Base-by-base conservation (phyloP, 1,140 invertebrate species). In the Scaptomyza hsui region DNA sequence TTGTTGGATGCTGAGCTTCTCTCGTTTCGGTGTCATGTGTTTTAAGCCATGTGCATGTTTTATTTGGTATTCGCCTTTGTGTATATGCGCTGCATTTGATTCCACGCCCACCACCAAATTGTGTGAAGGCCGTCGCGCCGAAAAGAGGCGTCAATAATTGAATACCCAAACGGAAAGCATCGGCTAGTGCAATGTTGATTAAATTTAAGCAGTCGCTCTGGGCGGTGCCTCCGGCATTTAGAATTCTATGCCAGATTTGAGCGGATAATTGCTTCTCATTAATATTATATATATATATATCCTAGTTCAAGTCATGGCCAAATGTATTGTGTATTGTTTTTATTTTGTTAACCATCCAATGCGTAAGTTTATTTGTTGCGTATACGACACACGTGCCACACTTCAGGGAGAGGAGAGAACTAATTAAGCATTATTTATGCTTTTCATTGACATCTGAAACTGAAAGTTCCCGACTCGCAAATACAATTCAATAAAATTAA, bases 21-120 rank as follows among this genome's bases (percentile, higher is more conserved):
- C 65, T 76, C 48, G 42, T 81, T 77, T 73, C 48, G 81, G 81
- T 86, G 81, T 86, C 82, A 88, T 85, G 82, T 86, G 65, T 78
- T 86, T 86, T 75, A 86, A 86, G 82, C 78, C 81, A 85, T 86
- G 73, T 81, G 61, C 78, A 86, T 86, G 82, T 86, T 86, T 86
- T 86, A 81, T 86, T 86, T 78, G 82, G 62, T 64, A 47, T 65
- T 69, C 69, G 64, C 56, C 70, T 62, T 74, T 79, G 74, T 77
- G 61, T 86, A 39, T 60, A 44, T 57, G 24, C 56, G 49, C 81
- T 80, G 77, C 77, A 74, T 70, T 82, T 73, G 70, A 48, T 61
- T 44, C 52, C 65, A 72, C 56, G 75, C 74, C 63, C 42, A 63
- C 59, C 42, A 55, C 49, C 63, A 60, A 78, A 72, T 42, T 74